A percentile compares a stretch with the other conserved stretches of the same genome.
These are phyloP conservation scores for Conchocele bisecta DNA, from an alignment of 2,888 invertebrate species.

Conservation along the genomic window DNA sequence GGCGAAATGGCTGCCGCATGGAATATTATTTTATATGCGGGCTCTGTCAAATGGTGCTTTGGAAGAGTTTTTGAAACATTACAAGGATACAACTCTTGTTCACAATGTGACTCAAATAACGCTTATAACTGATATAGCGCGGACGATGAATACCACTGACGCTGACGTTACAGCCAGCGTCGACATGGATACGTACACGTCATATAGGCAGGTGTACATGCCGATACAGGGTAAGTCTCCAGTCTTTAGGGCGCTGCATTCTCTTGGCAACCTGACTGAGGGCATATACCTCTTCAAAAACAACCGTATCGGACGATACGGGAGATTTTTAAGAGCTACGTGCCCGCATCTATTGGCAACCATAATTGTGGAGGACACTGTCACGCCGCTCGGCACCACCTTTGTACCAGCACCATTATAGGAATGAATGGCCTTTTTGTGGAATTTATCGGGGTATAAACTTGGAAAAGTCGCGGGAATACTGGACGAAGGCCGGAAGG, in stretches of 20 bases:
- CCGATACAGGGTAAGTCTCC: slow-evolving; percentile 32
- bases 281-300: too few species aligned
- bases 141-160: slow-evolving; percentile 38
- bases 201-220: slow-evolving; percentile 14
- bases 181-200: slow-evolving; percentile 16
- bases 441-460: too few species aligned
- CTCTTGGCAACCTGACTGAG: too few species aligned
- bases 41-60: slow-evolving; percentile 8
- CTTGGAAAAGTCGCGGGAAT: too few species aligned
- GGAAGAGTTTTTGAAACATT: slow-evolving; percentile 29
- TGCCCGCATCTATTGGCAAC: too few species aligned
- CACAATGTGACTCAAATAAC: slow-evolving; percentile 32
- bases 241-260: not conserved
- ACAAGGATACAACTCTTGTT: slow-evolving; percentile 18
- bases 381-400: too few species aligned
- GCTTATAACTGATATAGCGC: slow-evolving; percentile 43
- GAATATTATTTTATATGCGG: slow-evolving; percentile 33
- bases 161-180: slow-evolving; percentile 32
- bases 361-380: too few species aligned
- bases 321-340: too few species aligned
- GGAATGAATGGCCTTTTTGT: too few species aligned
- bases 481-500: too few species aligned
- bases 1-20: slow-evolving; percentile 40
- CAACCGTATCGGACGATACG: too few species aligned
- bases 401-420: too few species aligned